Conservation (phyloP, 1,140 invertebrate species). For the Orussus abietinus region DNA sequence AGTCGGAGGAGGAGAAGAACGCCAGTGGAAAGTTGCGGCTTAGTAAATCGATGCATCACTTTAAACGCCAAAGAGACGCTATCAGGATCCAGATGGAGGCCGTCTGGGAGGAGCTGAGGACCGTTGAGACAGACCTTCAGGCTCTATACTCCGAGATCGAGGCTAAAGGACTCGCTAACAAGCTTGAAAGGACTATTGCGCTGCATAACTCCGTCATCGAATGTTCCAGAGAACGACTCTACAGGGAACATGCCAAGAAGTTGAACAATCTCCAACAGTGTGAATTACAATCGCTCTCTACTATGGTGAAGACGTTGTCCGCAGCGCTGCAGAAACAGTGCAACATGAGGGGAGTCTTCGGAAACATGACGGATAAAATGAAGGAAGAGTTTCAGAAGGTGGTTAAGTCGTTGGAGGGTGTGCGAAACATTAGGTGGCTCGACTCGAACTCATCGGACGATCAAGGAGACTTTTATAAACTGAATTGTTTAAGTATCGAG, state of each 20-base stretch:
- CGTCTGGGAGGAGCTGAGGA: slow-evolving; percentile 39
- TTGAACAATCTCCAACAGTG: slow-evolving; percentile 40
- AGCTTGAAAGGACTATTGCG: slow-evolving; percentile 24
- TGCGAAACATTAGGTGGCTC: slow-evolving; percentile 51
- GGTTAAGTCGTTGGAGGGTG: slow-evolving; percentile 46
- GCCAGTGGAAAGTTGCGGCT: slow-evolving; percentile 48
- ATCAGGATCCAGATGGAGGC: slow-evolving; percentile 39
- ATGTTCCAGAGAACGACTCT: slow-evolving; percentile 27
- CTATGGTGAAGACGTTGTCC: slow-evolving; percentile 36
- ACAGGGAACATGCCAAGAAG: slow-evolving; percentile 40
- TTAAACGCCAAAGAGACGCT: slow-evolving; percentile 46
- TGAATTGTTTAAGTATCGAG: slow-evolving; percentile 31
- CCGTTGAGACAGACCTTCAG: slow-evolving; percentile 32
- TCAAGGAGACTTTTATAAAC: slow-evolving; percentile 32
- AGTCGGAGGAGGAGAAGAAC: slow-evolving; percentile 38
- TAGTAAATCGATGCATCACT: slow-evolving; percentile 47
- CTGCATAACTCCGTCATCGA: slow-evolving; percentile 30
- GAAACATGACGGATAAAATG: slow-evolving; percentile 39
- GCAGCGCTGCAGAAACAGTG: slow-evolving; percentile 41
- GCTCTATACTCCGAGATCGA: slow-evolving; percentile 23
- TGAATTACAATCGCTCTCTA: slow-evolving; percentile 36
- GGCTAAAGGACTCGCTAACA: slow-evolving; percentile 26
- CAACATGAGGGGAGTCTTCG: slow-evolving; percentile 33
- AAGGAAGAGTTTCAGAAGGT: slow-evolving; percentile 44
- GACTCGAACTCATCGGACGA: slow-evolving; percentile 27